Conservation (phyloP, 2,888 invertebrate species). For the Aleiodes alternator region DNA sequence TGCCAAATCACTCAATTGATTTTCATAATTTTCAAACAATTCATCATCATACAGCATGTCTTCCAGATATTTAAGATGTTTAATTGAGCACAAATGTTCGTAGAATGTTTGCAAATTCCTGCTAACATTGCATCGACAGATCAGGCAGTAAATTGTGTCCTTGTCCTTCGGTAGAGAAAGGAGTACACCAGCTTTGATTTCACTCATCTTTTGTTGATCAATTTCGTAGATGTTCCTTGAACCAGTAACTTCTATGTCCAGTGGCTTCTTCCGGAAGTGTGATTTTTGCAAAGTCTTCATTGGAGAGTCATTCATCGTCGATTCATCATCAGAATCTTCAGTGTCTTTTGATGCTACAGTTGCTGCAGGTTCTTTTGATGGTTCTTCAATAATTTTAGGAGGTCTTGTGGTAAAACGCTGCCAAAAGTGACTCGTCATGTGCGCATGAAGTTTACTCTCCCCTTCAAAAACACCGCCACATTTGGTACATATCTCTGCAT, state of each 20-base stretch:
- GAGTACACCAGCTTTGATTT: slow-evolving; percentile 31
- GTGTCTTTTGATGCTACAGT: not conserved
- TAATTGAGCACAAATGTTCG: slow-evolving; percentile 59
- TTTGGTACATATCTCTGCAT: not conserved
- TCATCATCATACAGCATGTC: slow-evolving; percentile 52
- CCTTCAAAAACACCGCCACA: not conserved
- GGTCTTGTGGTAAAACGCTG: slow-evolving; percentile 12
- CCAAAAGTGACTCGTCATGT: slow-evolving; percentile 47
- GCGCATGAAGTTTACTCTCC: slow-evolving; percentile 27
- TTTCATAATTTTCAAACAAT: slow-evolving; percentile 45
- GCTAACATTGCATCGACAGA: slow-evolving; percentile 56
- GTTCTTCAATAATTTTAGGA: not conserved
- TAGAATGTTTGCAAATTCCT: slow-evolving; percentile 54
- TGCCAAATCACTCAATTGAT: slow-evolving; percentile 60
- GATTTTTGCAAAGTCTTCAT: not conserved
- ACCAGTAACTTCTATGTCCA: not conserved
- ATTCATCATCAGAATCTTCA: not conserved
- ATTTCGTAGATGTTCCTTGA: slow-evolving; percentile 46
- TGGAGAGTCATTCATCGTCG: not conserved
- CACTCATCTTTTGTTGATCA: slow-evolving; percentile 22
- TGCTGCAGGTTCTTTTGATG: not conserved
- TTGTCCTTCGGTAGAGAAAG: slow-evolving; percentile 34
- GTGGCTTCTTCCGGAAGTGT: not conserved
- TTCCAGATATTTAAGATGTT: slow-evolving; percentile 57
- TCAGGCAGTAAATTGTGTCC: slow-evolving; percentile 56